Conservation (phyloP, 2,113 vertebrate species). For the Marcusenius ussheri region DNA sequence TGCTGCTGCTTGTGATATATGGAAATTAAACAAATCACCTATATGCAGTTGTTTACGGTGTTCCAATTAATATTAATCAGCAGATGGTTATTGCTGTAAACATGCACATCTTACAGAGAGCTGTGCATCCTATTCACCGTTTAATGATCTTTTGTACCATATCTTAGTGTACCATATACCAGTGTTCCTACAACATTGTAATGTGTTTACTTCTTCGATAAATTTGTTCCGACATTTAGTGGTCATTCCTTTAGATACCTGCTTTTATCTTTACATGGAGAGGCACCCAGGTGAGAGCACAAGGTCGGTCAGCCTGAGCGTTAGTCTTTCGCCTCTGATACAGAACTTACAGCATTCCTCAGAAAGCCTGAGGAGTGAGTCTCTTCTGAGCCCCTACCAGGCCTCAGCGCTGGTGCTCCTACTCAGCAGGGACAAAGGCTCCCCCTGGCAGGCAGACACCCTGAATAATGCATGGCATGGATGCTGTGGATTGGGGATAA, state of each 20-base stretch:
- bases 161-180: neutral
- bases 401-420: neutral
- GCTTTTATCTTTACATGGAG: neutral
- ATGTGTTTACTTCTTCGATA: neutral
- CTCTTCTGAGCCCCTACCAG: neutral
- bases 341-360: neutral
- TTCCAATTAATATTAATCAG: neutral
- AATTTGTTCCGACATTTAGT: neutral
- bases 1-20: neutral
- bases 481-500: constrained; percentile 10
- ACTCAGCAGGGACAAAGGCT: neutral
- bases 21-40: neutral
- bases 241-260: neutral
- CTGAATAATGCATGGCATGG: constrained; percentile 29
- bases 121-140: neutral
- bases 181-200: neutral
- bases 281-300: neutral
- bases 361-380: neutral
- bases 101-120: neutral
- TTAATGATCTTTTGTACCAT: neutral
- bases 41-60: neutral
- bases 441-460: neutral
- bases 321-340: neutral
- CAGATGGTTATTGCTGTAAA: neutral
- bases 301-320: neutral